Base-by-base conservation (phyloP, 2,113 vertebrate genomes). In the Ailuropoda melanoleuca region DNA sequence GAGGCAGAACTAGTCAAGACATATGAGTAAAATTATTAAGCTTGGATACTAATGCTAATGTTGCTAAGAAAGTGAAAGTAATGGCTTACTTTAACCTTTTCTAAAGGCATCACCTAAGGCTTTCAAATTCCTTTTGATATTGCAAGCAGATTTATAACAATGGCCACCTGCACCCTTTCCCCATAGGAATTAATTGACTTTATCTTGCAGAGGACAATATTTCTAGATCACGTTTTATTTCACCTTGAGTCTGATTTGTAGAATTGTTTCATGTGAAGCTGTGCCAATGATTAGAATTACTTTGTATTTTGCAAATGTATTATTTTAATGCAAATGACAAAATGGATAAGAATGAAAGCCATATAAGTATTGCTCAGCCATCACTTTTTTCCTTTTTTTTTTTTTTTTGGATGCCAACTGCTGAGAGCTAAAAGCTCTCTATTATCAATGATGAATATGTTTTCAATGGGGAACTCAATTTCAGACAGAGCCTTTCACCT, bases 311-410 rank as follows among this genome's bases (percentile, higher is more conserved):
- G 12, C 21, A 96, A 93, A 86, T 17, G 9, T 4, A n/a, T 90
- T 4, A 83, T 81, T 88, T 97, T 88, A 85, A 91, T 88, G 23
- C 34, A 90, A 93, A 77, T 95, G 3, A 48, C 80, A 77, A 88
- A 70, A 78, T 84, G 6, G 3, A 31, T 92, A 88, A 48, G 93
- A 94, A 64, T 0, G 0, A 70, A 89, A 80, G 10, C 37, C 3
- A 19, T 18, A 34, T 5, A 86, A 78, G 85, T 88, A 68, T 50
- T 93, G 1, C 2, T 87, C 1, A 39, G 43, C 13, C 5, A 24
- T 3, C 4, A 56, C 3, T 29, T 77, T 43, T 62, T 93, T 50
- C 9, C 86, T 37, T 55, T 23, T 62, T 88, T 23, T 50, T 68
- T 58, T 86, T 64, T n/a, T 81, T 78, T 82, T 31, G 0, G 0